Percentiles rank a stretch among this genome's conserved stretches.
These are phyloP conservation scores for Eilema griseolum DNA, from an alignment of 2,888 invertebrate species.

Conservation along the genomic window DNA sequence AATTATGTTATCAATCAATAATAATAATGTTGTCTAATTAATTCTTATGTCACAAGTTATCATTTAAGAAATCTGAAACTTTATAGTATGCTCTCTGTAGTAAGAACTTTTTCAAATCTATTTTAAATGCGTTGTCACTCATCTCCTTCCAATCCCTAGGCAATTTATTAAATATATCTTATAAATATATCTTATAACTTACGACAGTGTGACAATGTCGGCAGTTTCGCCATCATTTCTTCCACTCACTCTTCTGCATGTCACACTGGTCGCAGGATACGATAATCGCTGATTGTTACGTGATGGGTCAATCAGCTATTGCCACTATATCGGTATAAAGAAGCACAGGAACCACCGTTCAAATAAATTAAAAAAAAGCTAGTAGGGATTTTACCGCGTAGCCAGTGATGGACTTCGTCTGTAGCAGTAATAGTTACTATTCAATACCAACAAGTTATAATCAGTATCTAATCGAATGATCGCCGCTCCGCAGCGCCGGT, in stretches of 20 bases:
- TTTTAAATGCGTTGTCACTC: too few relatives aligned
- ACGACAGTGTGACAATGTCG: too few relatives aligned
- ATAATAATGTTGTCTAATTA: too few relatives aligned
- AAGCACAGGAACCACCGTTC: background rate
- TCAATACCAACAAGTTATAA: background rate
- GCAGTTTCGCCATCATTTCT: background rate
- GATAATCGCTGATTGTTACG: background rate
- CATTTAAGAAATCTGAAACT: too few relatives aligned
- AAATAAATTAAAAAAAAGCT: background rate
- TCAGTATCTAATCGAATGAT: constrained; percentile 1
- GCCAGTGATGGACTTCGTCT: background rate
- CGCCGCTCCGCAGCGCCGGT: background rate
- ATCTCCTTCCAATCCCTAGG: too few relatives aligned
- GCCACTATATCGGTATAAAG: too few relatives aligned
- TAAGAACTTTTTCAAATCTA: too few relatives aligned
- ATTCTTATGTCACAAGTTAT: too few relatives aligned
- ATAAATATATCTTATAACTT: too few relatives aligned
- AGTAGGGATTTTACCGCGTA: background rate
- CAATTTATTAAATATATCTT: too few relatives aligned
- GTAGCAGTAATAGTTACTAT: background rate
- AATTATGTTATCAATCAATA: too few relatives aligned
- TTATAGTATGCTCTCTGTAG: too few relatives aligned
- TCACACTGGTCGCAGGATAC: background rate
- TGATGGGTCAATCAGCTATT: background rate
- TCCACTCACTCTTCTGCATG: background rate